Evolutionary conservation across 2,888 invertebrate genomes (phyloP).

Genomic region (Colletes collaris): DNA sequence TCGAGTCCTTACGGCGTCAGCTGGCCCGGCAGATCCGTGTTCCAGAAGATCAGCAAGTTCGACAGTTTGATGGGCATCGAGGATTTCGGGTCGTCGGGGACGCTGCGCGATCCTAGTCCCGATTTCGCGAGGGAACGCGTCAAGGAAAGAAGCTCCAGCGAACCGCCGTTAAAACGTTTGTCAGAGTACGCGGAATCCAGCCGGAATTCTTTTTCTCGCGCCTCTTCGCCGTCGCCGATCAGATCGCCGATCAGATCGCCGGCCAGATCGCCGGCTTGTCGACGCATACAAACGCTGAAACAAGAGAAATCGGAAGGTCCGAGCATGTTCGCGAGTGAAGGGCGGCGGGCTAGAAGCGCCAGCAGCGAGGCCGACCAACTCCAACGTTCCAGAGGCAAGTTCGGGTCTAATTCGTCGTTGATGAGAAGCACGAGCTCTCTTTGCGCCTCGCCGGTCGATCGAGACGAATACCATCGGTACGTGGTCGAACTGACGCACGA

Average conservation of each 20-base stretch:
- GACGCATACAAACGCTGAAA: slow-evolving; percentile 86
- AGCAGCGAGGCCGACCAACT: slow-evolving; percentile 86
- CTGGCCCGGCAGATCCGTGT: slow-evolving; percentile 85
- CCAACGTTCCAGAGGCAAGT: slow-evolving; percentile 47
- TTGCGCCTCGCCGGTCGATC: slow-evolving; percentile 82
- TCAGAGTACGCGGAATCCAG: slow-evolving; percentile 59
- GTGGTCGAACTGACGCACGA: slow-evolving; percentile 87
- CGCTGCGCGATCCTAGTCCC: slow-evolving; percentile 79
- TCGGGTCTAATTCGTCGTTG: slow-evolving; percentile 76
- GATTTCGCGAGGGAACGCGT: slow-evolving; percentile 79
- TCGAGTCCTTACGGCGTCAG: slow-evolving; percentile 86
- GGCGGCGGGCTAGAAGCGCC: slow-evolving; percentile 86
- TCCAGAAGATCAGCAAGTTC: slow-evolving; percentile 78
- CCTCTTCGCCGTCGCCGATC: slow-evolving; percentile 85
- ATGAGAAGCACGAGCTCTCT: slow-evolving; percentile 83
- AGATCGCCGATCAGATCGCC: slow-evolving; percentile 86
- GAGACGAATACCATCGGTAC: slow-evolving; percentile 88
- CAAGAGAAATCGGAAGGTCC: slow-evolving; percentile 74
- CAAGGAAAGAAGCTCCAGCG: slow-evolving; percentile 86
- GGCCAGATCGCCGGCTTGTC: slow-evolving; percentile 87
- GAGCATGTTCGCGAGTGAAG: slow-evolving; percentile 79
- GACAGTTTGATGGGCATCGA: slow-evolving; percentile 78
- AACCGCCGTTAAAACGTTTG: slow-evolving; percentile 86
- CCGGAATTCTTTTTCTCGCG: slow-evolving; percentile 72
- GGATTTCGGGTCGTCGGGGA: slow-evolving; percentile 78